Conservation (phyloP, 1,140 invertebrate species). For the Drosophila lini region DNA sequence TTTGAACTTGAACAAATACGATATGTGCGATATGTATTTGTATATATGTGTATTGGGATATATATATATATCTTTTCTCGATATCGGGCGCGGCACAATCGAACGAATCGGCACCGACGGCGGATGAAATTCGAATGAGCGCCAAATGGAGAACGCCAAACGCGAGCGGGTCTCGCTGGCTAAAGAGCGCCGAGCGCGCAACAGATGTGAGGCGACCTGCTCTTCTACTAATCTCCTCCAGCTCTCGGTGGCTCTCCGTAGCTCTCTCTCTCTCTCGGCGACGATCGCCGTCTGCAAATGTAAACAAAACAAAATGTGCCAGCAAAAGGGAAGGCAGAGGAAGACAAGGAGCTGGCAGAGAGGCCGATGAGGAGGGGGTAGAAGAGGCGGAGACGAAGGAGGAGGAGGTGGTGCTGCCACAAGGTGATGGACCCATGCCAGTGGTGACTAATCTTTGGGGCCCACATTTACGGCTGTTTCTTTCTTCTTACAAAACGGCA, state of each 20-base stretch:
- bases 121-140: constrained; percentile 72
- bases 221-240: constrained; percentile 6
- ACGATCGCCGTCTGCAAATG: constrained; percentile 64
- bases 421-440: constrained; percentile 73
- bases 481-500: constrained; percentile 52
- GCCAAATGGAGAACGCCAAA: constrained; percentile 11
- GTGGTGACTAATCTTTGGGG: constrained; percentile 66
- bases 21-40: constrained; percentile 36
- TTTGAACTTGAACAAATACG: constrained; percentile 67
- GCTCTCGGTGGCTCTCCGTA: constrained; percentile 11
- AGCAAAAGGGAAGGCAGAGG: constrained; percentile 20
- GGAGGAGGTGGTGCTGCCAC: constrained; percentile 16
- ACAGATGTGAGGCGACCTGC: constrained; percentile 32
- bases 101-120: constrained; percentile 73
- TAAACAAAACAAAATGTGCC: constrained; percentile 71
- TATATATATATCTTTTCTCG: constrained; percentile 54
- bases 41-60: constrained; percentile 31
- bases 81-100: constrained; percentile 71
- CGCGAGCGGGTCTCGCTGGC: constrained; percentile 12
- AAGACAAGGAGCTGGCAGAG: not conserved
- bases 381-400: constrained; percentile 4
- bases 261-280: constrained; percentile 36
- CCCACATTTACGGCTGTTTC: constrained; percentile 24
- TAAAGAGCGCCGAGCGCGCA: constrained; percentile 21
- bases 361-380: not conserved